Evolutionary conservation across 92 coral and sea anemone genomes (phyloP), one percentile per base, ranked within the genome.

Genomic region (Plumapathes pennacea): DNA sequence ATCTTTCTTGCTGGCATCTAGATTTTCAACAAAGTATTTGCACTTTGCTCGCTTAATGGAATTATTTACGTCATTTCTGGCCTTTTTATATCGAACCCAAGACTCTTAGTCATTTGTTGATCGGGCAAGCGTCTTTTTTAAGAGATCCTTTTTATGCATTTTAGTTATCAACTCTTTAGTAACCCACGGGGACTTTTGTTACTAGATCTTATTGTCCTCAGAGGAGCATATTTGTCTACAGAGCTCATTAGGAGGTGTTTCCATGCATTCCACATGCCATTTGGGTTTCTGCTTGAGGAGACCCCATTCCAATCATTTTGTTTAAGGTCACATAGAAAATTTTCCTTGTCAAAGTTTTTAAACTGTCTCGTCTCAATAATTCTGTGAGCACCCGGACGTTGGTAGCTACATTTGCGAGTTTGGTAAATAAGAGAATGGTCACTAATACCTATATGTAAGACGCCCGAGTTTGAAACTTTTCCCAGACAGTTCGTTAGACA

Each of bases 401-500:
- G 33, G 47, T 46, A 34, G 24, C 30, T 19, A 13, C 58, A 8
- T 67, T 79, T 80, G 12, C 71, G 80, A 23, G 68, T 57, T 30
- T 67, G 53, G 21, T 50, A 79, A 5, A 77, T 63, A 42, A 80
- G 41, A 25, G 64, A 57, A 51, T 69, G 87, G 32, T 79, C 84
- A 40, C 80, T 67, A 10, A 85, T 74, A 8, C 71, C 80, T 12
- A 80, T 18, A 6, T 56, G 74, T 22, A 68, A 13, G 45, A 85
- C 83, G 19, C 78, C 86, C 22, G 74, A 85, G 10, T 37, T 53
- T 25, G 55, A 14, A 26, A 85, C 26, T 43, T 73, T 85, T 10
- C 61, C 71, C 3, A 62, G 83, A 37, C 37, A 54, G 46, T 78
- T 85, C 9, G 92, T 85, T 27, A 80, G 19, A 54, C 79, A 73